phyloP scores from a whole-genome alignment of 2,888 invertebrate genomes.

The Nephrocerus scutellatus region DNA sequence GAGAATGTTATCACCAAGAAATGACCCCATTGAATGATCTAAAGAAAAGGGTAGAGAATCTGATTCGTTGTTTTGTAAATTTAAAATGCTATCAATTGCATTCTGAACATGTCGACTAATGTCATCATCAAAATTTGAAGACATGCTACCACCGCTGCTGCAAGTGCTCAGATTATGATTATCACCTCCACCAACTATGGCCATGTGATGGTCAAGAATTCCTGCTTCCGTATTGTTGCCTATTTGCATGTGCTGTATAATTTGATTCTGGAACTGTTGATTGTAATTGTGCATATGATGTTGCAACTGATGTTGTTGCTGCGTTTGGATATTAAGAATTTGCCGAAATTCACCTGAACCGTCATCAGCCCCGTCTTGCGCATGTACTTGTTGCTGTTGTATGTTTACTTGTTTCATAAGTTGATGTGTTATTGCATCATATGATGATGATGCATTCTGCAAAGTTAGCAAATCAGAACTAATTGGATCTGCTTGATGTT shows the following conservation, averaged over 20 bases:
- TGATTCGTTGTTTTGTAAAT: constrained; percentile 54
- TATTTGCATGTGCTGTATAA: constrained; percentile 31
- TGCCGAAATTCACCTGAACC: constrained; percentile 33
- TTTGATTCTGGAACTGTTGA: constrained; percentile 18
- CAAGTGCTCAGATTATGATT: constrained; percentile 25
- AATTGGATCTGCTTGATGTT: constrained; percentile 29
- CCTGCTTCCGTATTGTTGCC: constrained; percentile 20
- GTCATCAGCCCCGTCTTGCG: constrained; percentile 10
- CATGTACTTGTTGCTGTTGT: constrained; percentile 19
- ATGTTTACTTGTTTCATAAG: no score
- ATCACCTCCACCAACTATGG: constrained; percentile 20
- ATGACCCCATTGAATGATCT: constrained; percentile 44
- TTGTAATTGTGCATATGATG: constrained; percentile 25
- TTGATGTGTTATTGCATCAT: no score
- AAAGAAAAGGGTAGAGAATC: constrained; percentile 45
- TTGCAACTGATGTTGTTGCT: constrained; percentile 31
- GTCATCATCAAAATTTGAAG: constrained; percentile 53
- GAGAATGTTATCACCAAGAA: constrained; percentile 43
- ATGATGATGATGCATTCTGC: constrained; percentile 35
- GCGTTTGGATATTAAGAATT: constrained; percentile 24
- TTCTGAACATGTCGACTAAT: constrained; percentile 72
- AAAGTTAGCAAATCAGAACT: constrained; percentile 37
- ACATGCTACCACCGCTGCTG: constrained; percentile 24
- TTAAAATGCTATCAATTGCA: constrained; percentile 72
- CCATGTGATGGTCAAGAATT: constrained; percentile 33